Conservation (phyloP, 2,888 invertebrate species). For the Minunthozetes semirufus region DNA sequence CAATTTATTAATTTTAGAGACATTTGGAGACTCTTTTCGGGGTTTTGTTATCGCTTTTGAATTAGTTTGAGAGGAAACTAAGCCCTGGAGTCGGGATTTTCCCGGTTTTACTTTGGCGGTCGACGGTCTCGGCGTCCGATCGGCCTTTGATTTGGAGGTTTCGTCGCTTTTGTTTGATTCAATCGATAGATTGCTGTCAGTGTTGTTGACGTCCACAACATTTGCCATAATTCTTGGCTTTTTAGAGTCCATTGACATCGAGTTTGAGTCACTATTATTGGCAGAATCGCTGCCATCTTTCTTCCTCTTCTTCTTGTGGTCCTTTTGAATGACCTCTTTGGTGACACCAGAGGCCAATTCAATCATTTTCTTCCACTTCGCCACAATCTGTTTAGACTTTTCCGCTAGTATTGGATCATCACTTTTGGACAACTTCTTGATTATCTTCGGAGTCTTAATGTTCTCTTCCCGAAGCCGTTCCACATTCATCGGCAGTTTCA, state of each 20-base stretch:
- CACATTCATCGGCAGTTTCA: constrained; percentile 81
- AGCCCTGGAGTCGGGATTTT: constrained; percentile 28
- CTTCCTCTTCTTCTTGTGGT: not conserved
- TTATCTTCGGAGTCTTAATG: constrained; percentile 68
- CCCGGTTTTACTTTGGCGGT: constrained; percentile 33
- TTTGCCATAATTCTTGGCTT: not conserved
- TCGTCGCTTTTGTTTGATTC: constrained; percentile 1
- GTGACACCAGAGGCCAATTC: not conserved
- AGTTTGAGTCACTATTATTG: not conserved
- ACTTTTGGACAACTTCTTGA: constrained; percentile 63
- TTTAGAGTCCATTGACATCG: not conserved
- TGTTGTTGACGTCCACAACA: not conserved
- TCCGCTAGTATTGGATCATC: constrained; percentile 57
- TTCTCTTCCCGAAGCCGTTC: constrained; percentile 82
- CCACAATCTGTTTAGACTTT: constrained; percentile 31
- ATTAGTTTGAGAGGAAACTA: not conserved
- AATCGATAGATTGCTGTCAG: not conserved
- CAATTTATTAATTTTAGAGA: not conserved
- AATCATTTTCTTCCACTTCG: constrained; percentile 36
- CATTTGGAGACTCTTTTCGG: not conserved
- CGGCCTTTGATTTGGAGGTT: not conserved
- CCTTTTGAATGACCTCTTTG: not conserved
- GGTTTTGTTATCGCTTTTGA: not conserved
- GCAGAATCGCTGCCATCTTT: constrained; percentile 13
- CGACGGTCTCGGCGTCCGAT: not conserved